These are phyloP conservation scores for Lepus timidus DNA, from an alignment of 2,113 vertebrate species.

Conservation along the genomic window DNA sequence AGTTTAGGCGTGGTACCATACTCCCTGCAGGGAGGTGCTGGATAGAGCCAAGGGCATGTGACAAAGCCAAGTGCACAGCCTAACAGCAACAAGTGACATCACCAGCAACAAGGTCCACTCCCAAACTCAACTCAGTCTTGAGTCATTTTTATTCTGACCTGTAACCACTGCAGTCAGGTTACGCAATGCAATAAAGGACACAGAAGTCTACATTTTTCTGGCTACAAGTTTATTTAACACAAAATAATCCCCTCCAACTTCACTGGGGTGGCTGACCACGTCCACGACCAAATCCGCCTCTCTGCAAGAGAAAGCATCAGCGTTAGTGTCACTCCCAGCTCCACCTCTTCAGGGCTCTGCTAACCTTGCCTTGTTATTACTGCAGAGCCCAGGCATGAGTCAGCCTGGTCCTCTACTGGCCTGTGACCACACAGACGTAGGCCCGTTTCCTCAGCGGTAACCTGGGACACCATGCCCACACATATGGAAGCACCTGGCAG, in stretches of 20 bases:
- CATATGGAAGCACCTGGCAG: rapidly evolving
- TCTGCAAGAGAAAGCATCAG: conserved; percentile 90
- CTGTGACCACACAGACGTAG: too few relatives aligned
- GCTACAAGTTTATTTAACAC: conserved; percentile 94
- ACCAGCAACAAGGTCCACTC: background rate
- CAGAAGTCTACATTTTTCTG: conserved; percentile 80
- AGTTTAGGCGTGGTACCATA: background rate
- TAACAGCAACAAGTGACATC: background rate
- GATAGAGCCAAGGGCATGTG: background rate
- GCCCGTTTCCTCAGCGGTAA: background rate
- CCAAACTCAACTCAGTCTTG: background rate
- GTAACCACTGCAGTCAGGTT: background rate
- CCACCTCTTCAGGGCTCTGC: background rate
- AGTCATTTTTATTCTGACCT: background rate
- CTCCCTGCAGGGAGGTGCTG: background rate
- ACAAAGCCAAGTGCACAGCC: background rate
- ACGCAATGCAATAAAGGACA: conserved; percentile 49
- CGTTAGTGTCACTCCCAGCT: background rate
- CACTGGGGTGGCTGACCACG: conserved; percentile 98
- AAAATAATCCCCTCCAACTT: conserved; percentile 85
- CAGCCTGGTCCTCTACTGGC: background rate
- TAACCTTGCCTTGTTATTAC: background rate
- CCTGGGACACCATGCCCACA: background rate
- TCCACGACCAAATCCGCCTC: conserved; percentile 98
- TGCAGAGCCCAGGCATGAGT: background rate